Percentiles rank a stretch among this genome's conserved stretches.
Evolutionary conservation across 2,797 vertebrate species (phyloP).

Genomic region (Poeciliopsis presidionis): DNA sequence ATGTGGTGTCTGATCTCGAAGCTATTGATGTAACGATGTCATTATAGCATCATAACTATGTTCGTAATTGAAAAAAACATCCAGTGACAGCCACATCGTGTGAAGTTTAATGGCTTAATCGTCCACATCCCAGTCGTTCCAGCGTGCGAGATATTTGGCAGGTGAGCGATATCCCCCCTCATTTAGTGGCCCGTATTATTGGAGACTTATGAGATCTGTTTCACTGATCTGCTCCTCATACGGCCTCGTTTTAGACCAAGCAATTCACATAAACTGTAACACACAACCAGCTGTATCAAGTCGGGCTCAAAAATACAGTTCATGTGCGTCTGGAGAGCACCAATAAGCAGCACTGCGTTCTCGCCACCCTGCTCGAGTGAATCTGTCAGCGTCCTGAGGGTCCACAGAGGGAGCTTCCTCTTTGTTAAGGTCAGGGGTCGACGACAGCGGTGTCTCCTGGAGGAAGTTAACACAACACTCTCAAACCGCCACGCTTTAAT

Average conservation of each 20-base stretch:
- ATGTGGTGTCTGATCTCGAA: constrained; percentile 20
- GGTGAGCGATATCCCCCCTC: constrained; percentile 52
- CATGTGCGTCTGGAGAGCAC: not conserved
- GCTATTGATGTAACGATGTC: constrained; percentile 26
- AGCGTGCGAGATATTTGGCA: constrained; percentile 61
- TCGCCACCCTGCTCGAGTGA: constrained; percentile 10
- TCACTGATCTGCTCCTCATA: constrained; percentile 54
- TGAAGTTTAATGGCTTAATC: constrained; percentile 70
- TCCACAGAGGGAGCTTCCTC: constrained; percentile 54
- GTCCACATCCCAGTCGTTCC: constrained; percentile 63
- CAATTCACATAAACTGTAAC: constrained; percentile 24
- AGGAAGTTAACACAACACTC: constrained; percentile 63
- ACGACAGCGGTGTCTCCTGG: constrained; percentile 58
- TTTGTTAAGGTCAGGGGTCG: constrained; percentile 63
- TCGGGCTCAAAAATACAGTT: constrained; percentile 15
- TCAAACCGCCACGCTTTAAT: constrained; percentile 20
- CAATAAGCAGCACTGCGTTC: constrained; percentile 11
- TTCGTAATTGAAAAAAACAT: constrained; percentile 49
- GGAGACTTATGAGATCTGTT: constrained; percentile 67
- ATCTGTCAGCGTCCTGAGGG: constrained; percentile 44
- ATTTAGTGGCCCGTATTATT: constrained; percentile 63
- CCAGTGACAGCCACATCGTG: constrained; percentile 44
- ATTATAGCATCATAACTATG: constrained; percentile 39
- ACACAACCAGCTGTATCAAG: constrained; percentile 22
- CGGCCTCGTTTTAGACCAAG: constrained; percentile 43